Base-by-base conservation (phyloP, 1,140 invertebrate genomes). In the Drosophila dunni region DNA sequence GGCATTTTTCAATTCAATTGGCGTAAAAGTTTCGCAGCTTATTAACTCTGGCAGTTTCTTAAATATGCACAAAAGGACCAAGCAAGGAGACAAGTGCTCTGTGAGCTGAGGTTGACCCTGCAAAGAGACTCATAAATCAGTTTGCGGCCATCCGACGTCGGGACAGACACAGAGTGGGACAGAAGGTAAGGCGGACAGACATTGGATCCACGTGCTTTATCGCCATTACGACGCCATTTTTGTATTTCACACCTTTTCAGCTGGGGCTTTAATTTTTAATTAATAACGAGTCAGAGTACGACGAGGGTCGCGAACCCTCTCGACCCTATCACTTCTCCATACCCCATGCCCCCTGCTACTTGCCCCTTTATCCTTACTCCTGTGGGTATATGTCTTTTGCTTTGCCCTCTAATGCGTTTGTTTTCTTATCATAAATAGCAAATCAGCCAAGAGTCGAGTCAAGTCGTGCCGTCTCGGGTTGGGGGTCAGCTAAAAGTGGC, bases 341-440 rank as follows among this genome's bases (percentile, higher is more conserved):
- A 1, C 9, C 20, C 6, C 50, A 13, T 15, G 1, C 1, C 17
- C 17, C 17, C 17, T 20, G 1, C 17, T 20, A 20, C 17, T 20
- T 20, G 9, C 20, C 0, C 7, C 40, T 29, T 38, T 13, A 13
- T 1, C n/a, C 13, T 33, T 8, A 8, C 50, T 15, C 11, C 15
- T 33, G n/a, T 33, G 29, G 33, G 50, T 53, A n/a, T 24, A 24
- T 29, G 15, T 24, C 50, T 10, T 53, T 7, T 54, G 24, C 24
- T 29, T 48, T 45, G 44, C 54, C 60, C 61, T 71, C 78, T 89
- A 89, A 89, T 89, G 84, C 84, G 84, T 84, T 89, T 89, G 84
- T 89, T 89, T 89, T 89, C 84, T 89, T 89, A 89, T 89, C 84
- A 89, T 89, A 84, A 89, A 89, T 89, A 89, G 60, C 71, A 89